Percentiles rank a stretch among this genome's conserved stretches.
Evolutionary conservation across 2,888 invertebrate genomes (phyloP).

Genomic region (Antitype chi): DNA sequence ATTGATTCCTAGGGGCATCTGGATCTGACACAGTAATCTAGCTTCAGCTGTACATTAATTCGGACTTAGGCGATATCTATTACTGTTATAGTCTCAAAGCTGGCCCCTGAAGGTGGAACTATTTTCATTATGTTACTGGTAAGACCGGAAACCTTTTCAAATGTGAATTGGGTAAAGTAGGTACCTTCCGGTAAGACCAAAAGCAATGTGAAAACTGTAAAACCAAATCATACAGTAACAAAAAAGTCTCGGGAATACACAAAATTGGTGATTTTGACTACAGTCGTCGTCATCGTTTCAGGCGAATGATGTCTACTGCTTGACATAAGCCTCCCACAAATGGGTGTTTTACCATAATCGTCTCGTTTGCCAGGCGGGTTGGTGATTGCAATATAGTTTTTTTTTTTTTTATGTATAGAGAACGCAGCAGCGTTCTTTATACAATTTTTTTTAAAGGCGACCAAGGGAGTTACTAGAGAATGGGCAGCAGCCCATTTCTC

Average conservation of each 20-base stretch:
- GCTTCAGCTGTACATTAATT: constrained; percentile 38
- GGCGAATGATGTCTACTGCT: too few relatives aligned
- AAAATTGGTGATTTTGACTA: neutral
- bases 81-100: constrained; percentile 19
- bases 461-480: too few relatives aligned
- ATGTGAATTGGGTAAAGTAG: neutral
- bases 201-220: neutral
- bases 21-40: constrained; percentile 43
- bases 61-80: constrained; percentile 29
- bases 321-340: too few relatives aligned
- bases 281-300: neutral
- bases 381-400: too few relatives aligned
- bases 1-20: constrained; percentile 53
- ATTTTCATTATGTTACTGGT: constrained; percentile 2
- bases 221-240: neutral
- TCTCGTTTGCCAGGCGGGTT: too few relatives aligned
- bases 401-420: too few relatives aligned
- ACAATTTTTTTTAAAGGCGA: too few relatives aligned
- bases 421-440: too few relatives aligned
- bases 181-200: neutral
- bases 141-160: neutral
- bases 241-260: neutral
- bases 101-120: neutral
- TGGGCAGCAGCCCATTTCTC: too few relatives aligned
- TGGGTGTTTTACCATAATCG: too few relatives aligned